Evolutionary conservation across 2,113 vertebrate species (phyloP).

Genomic region (Cardinalis cardinalis): DNA sequence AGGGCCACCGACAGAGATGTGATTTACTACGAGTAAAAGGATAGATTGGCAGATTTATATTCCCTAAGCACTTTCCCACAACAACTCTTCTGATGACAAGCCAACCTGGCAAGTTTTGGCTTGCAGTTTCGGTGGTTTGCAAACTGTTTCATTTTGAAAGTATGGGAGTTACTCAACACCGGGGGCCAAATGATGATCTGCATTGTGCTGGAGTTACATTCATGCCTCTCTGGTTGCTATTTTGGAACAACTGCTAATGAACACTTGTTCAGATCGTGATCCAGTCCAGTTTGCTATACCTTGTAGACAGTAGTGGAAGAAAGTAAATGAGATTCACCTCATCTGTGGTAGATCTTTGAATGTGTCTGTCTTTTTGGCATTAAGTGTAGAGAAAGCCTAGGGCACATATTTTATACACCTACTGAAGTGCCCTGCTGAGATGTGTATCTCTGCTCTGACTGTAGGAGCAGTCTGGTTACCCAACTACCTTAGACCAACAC

Average conservation of each 20-base stretch:
- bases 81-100: constrained; percentile 47
- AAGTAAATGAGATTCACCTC: not conserved
- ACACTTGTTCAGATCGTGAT: not conserved
- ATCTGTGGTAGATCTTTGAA: not conserved
- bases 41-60: constrained; percentile 31
- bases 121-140: constrained; percentile 69
- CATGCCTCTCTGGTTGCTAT: not conserved
- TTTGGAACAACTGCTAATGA: not conserved
- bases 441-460: not conserved
- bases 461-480: not conserved
- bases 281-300: not conserved
- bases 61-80: constrained; percentile 64
- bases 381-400: constrained; percentile 12
- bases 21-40: constrained; percentile 32
- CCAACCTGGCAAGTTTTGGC: constrained; percentile 66
- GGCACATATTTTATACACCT: constrained; percentile 44
- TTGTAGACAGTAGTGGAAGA: not conserved
- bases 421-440: constrained; percentile 27
- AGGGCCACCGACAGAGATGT: constrained; percentile 3
- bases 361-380: not conserved
- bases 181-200: constrained; percentile 14
- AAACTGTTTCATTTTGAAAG: constrained; percentile 65
- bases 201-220: not conserved
- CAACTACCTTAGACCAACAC: not conserved
- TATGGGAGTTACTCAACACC: constrained; percentile 61